These are phyloP conservation scores for Agriopis leucophaearia DNA, from an alignment of 2,888 invertebrate species.

Conservation along the genomic window DNA sequence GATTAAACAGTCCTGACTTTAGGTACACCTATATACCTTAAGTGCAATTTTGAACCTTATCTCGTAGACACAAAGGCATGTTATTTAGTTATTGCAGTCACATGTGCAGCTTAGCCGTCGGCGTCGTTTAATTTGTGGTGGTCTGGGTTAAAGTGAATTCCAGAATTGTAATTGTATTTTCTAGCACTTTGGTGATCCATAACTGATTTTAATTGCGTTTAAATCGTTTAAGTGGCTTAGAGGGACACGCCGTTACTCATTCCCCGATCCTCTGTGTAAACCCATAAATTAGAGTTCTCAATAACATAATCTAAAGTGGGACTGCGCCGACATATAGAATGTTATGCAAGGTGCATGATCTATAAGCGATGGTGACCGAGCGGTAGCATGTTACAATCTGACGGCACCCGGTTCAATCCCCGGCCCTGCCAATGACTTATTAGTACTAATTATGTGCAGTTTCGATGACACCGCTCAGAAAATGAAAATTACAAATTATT, in stretches of 20 bases:
- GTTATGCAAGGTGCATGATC: too few species aligned
- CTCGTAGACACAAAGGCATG: conserved; percentile 9
- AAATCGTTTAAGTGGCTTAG: too few species aligned
- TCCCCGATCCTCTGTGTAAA: not conserved
- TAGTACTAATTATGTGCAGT: too few species aligned
- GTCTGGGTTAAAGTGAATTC: conserved; percentile 31
- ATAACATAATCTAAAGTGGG: too few species aligned
- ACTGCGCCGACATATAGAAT: too few species aligned
- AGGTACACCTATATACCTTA: not conserved
- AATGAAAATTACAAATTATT: too few species aligned
- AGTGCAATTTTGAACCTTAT: conserved; percentile 29
- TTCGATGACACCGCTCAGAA: too few species aligned
- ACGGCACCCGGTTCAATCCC: too few species aligned
- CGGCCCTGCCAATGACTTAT: too few species aligned
- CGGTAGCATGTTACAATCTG: too few species aligned
- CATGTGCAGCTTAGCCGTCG: conserved; percentile 34
- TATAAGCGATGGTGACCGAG: too few species aligned
- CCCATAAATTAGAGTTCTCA: too few species aligned
- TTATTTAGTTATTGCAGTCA: conserved; percentile 32
- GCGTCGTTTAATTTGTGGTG: conserved; percentile 39
- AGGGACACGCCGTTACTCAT: not conserved
- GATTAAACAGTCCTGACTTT: conserved; percentile 1
- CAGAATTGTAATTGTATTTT: conserved; percentile 21
- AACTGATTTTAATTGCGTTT: not conserved
- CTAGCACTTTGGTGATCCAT: not conserved